A percentile compares a stretch with the other conserved stretches of the same genome.
Evolutionary conservation across 2,888 invertebrate genomes (phyloP).

Genomic region (Trissoscelio sp.): DNA sequence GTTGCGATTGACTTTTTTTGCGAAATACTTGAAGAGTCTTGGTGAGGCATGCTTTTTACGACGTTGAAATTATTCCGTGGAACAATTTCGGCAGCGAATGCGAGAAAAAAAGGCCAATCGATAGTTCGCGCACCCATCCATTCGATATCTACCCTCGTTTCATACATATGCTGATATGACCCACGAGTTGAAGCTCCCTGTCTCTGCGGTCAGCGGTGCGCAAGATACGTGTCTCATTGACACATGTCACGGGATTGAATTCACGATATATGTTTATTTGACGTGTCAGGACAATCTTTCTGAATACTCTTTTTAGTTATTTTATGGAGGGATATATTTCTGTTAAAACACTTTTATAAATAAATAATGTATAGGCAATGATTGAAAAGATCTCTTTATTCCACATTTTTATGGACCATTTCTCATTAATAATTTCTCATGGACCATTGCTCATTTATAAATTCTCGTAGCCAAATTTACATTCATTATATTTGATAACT

Average conservation of each 20-base stretch:
- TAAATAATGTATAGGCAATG: too few relatives aligned
- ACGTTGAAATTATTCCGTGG: conserved; percentile 39
- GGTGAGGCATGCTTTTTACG: conserved; percentile 61
- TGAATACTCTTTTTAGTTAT: conserved; percentile 25
- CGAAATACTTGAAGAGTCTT: conserved; percentile 6
- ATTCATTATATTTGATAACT: neutral
- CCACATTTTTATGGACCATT: too few relatives aligned
- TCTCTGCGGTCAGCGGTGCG: conserved; percentile 66
- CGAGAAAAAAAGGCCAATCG: conserved; percentile 74
- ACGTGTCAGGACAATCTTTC: conserved; percentile 28
- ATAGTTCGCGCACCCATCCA: conserved; percentile 74
- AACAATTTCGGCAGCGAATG: conserved; percentile 58
- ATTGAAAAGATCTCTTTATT: too few relatives aligned
- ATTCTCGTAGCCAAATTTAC: too few relatives aligned
- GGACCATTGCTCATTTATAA: too few relatives aligned
- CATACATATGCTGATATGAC: conserved; percentile 80
- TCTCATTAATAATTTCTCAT: too few relatives aligned
- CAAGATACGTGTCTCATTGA: conserved; percentile 68
- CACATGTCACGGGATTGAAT: conserved; percentile 75
- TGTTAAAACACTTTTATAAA: neutral
- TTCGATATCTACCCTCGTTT: conserved; percentile 77
- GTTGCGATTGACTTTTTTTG: conserved; percentile 17
- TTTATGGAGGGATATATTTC: neutral
- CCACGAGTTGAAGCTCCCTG: conserved; percentile 69
- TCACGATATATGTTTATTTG: conserved; percentile 72